These are phyloP conservation scores for Pteronura brasiliensis DNA, from an alignment of 2,113 vertebrate species.

Conservation along the genomic window DNA sequence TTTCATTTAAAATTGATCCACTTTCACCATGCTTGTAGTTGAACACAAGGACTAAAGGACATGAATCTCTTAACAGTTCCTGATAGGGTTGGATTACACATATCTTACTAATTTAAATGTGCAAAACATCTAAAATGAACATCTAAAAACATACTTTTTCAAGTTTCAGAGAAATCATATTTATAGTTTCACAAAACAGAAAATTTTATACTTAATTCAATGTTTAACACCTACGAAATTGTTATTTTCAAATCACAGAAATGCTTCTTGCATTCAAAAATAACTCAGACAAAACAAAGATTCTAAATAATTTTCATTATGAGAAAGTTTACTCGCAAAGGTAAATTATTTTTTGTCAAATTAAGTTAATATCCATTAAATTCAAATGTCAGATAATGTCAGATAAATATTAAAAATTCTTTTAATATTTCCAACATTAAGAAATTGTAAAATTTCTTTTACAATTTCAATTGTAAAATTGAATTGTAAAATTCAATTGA, in stretches of 20 bases:
- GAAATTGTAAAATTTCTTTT: background rate
- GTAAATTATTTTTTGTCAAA: background rate
- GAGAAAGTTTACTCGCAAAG: background rate
- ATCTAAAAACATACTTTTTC: conserved; percentile 4
- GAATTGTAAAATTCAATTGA: background rate
- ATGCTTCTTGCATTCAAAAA: background rate
- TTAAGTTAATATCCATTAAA: background rate
- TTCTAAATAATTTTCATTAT: conserved; percentile 10
- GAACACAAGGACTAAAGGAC: conserved; percentile 3
- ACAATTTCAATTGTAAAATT: too few relatives aligned
- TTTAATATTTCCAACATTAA: background rate
- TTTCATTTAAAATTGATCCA: conserved; percentile 45
- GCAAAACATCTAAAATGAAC: background rate
- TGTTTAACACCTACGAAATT: conserved; percentile 8
- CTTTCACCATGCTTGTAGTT: background rate
- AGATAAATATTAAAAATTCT: background rate
- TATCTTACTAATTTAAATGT: background rate
- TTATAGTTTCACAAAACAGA: conserved; percentile 42
- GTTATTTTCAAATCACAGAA: conserved; percentile 42
- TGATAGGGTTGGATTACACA: background rate
- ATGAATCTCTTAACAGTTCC: background rate
- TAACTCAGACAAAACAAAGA: background rate
- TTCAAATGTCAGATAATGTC: background rate
- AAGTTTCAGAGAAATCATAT: conserved; percentile 32
- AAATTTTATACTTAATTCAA: conserved; percentile 45